Evolutionary conservation across 2,113 vertebrate genomes (phyloP), one percentile per base, ranked within the genome.

Genomic region (Ondatra zibethicus): DNA sequence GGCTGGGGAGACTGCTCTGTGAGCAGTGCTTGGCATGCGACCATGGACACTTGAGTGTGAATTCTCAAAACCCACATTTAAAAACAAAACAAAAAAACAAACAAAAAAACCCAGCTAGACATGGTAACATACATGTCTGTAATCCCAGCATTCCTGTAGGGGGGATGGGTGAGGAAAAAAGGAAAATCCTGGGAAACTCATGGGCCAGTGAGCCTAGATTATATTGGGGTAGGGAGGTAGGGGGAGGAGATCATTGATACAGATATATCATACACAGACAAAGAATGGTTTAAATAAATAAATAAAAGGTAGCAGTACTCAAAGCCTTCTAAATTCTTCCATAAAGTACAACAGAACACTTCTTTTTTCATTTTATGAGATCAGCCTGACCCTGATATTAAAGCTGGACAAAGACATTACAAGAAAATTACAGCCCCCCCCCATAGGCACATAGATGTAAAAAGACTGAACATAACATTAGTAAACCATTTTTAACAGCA

Each of bases 401-500:
- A 95, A 78, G 50, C 14, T 39, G 92, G 17, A 92, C 45, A 94
- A 93, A 52, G 21, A 84, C 25, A 84, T 10, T 52, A 63, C 6
- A 89, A 95, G 65, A 94, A 94, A 96, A 92, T 31, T 65, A 76
- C 2, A 91, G 39, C n/a, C 14, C 65, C n/a, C 65, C n/a, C 5
- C 2, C 63, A 42, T 52, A 78, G 65, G 21, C 91, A 95, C 72
- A 86, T 36, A 70, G 10, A 93, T 61, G 45, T 31, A 75, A 94
- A 92, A 91, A 47, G 61, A 36, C 78, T 93, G 27, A 97, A 94
- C 68, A 89, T 72, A 91, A 50, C 77, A 88, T n/a, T 84, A 65
- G 66, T 50, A 96, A 96, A 70, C 36, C 29, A 86, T 89, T 90
- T 55, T 80, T 55, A 93, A 31, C 3, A 66, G 33, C 61, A 93